Evolutionary conservation across 2,888 invertebrate genomes (phyloP).

Genomic region (Adineta ricciae): DNA sequence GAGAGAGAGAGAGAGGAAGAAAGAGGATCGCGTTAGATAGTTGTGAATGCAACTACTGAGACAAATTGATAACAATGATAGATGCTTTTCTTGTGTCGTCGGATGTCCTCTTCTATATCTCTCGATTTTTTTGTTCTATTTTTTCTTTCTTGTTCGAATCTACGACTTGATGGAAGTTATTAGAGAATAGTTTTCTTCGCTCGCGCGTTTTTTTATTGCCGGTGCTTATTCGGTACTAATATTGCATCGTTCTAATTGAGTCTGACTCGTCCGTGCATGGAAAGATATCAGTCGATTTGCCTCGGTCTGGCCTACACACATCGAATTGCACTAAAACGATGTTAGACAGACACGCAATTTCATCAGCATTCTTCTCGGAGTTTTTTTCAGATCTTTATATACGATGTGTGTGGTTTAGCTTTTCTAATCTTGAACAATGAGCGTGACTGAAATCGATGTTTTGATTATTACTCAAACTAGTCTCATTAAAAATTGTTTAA

Average conservation of each 20-base stretch:
- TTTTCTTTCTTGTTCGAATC: background rate
- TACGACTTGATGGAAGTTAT: background rate
- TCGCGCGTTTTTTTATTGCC: background rate
- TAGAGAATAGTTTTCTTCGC: background rate
- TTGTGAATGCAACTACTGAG: background rate
- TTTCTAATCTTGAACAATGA: background rate
- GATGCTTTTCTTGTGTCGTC: background rate
- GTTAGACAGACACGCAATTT: background rate
- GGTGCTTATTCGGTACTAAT: background rate
- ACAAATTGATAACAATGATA: constrained; percentile 12
- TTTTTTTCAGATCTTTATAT: too few species aligned
- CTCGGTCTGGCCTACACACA: background rate
- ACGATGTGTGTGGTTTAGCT: too few species aligned
- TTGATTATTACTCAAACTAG: background rate
- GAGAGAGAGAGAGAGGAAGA: background rate
- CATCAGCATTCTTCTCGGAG: background rate
- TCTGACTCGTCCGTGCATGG: background rate
- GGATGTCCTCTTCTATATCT: background rate
- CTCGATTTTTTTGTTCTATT: background rate
- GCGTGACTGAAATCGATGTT: background rate
- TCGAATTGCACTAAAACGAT: background rate
- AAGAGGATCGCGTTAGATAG: background rate
- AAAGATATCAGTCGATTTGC: background rate
- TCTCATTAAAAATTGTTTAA: too few species aligned
- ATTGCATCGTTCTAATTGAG: background rate